Evolutionary conservation across 1,140 invertebrate genomes (phyloP), one percentile per base, ranked within the genome.

Genomic region (Apis laboriosa): DNA sequence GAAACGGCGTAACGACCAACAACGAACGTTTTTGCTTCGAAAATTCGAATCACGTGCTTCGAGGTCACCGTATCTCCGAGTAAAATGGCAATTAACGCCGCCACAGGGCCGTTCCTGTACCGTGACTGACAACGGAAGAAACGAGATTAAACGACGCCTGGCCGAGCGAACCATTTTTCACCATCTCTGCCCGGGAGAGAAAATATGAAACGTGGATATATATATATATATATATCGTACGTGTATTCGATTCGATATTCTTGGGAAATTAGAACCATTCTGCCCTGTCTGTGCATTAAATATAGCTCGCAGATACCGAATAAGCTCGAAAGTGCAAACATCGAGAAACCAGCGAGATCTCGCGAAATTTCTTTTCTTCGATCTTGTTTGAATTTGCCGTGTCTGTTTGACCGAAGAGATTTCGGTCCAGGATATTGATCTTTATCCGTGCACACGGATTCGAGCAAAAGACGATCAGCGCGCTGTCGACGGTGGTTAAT

Each of bases 41-140:
- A 55, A 82, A 82, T 82, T 82, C 56, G 43, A 49, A 58, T 61
- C 74, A 77, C 43, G 56, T 68, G 17, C 66, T 70, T 58, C 43
- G 80, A 43, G 28, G 49, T 56, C 66, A 56, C 75, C 66, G 63
- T 24, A 58, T 55, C 49, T 49, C 58, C 79, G 63, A 28, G 43
- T 67, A 81, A 43, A 75, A 77, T 82, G 24, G 80, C 64, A 77
- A 82, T 82, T 76, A 77, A 70, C 56, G 74, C 34, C 34, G 34
- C 34, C 34, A 34, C 34, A 34, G 34, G 34, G 53, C 51, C 64
- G 43, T 7, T 55, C n/a, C 15, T 15, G 68, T 53, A 55, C 19
- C n/a, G 55, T 55, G 8, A 5, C 24, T 21, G 70, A 13, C 15
- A 72, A 53, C 24, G 19, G 24, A 28, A 21, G 24, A 34, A 28